Base-by-base conservation (phyloP, 2,888 invertebrate species). In the Cheilosia scutellata region DNA sequence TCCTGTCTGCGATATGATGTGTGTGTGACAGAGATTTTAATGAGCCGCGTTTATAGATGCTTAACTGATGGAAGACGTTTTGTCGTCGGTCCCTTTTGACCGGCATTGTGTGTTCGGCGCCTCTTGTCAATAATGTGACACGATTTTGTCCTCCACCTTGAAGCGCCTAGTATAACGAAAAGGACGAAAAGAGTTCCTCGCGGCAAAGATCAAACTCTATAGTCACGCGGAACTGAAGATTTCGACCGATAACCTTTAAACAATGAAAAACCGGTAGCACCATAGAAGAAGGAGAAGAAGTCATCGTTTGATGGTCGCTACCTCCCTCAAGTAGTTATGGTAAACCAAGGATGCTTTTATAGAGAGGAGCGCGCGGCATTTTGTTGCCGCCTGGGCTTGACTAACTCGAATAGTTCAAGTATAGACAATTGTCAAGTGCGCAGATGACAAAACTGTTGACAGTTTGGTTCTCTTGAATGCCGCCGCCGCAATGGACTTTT, bases 401-500 rank as follows among this genome's bases (percentile, higher is more conserved):
- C 75, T 66, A 71, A 65, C 71, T 68, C 77, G 86, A 80, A 84
- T 76, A 76, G 84, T 84, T 80, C 84, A 84, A 80, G 82, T 72
- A 20, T 20, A 82, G 86, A 76, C 82, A 80, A 86, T 86, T 86
- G 86, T 86, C 86, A 86, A 86, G 62, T 72, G 76, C 62, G 76
- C 62, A 72, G 77, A 78, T 82, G 82, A 87, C 87, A 87, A 87
- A 87, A 87, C 87, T 87, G 82, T 74, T 87, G 87, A 87, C 87
- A 87, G 87, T 78, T 82, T 77, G 72, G 40, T 72, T 49, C 60
- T 72, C 66, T 86, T 86, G 82, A 80, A 86, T 77, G 20, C 20
- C 76, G 58, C 71, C 76, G 49, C 63, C 51, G 83, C 60, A 5
- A 40, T 29, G 33, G 82, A 40, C 70, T 71, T 75, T 74, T 65